phyloP scores from a whole-genome alignment of 2,797 vertebrate genomes.

The Falco biarmicus region DNA sequence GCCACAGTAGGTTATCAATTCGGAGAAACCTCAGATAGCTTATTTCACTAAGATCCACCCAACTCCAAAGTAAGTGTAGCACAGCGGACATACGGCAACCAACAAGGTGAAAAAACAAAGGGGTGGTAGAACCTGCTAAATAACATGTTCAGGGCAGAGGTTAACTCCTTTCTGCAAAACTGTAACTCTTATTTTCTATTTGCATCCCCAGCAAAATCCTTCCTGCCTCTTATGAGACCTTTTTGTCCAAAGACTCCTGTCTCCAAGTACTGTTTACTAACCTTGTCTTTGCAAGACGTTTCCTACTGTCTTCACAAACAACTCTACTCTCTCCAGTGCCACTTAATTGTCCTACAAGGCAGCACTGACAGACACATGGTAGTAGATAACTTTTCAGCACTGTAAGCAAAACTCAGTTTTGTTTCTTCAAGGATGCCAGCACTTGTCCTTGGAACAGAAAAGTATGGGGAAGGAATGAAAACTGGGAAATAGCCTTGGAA shows the following conservation, averaged over 20 bases:
- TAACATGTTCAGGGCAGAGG: neutral
- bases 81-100: neutral
- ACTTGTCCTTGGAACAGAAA: neutral
- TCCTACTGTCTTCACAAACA: neutral
- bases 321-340: neutral
- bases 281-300: neutral
- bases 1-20: neutral
- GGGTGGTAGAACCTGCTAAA: neutral
- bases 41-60: neutral
- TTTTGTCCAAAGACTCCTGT: neutral
- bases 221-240: neutral
- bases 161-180: neutral
- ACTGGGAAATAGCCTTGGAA: neutral
- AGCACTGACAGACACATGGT: neutral
- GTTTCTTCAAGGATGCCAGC: neutral
- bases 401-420: neutral
- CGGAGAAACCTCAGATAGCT: neutral
- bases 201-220: neutral
- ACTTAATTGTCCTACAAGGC: neutral
- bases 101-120: neutral
- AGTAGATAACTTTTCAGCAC: neutral
- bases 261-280: neutral
- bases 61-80: neutral
- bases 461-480: neutral
- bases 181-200: neutral